These are phyloP conservation scores for Lathronympha strigana DNA, from an alignment of 2,888 invertebrate species.

Conservation along the genomic window DNA sequence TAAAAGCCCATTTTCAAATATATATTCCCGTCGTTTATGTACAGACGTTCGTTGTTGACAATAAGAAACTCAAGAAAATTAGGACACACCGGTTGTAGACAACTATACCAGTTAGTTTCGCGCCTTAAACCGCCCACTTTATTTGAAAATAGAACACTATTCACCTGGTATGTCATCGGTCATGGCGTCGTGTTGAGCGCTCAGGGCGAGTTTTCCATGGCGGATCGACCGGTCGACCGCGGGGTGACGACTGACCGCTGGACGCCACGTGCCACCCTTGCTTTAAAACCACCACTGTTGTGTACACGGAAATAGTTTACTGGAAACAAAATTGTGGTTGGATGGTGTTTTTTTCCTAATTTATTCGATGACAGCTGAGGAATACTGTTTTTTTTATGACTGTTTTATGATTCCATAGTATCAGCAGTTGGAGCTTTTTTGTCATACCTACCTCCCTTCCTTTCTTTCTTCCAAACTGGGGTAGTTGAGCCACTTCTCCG, in stretches of 20 bases:
- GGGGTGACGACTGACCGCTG: constrained; percentile 75
- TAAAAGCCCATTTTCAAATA: not conserved
- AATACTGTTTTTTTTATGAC: not conserved
- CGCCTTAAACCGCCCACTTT: not conserved
- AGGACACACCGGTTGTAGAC: not conserved
- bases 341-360: not conserved
- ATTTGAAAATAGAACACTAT: constrained; percentile 45
- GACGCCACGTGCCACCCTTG: constrained; percentile 63
- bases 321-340: constrained; percentile 48
- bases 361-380: too few species aligned
- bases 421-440: too few species aligned
- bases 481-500: too few species aligned
- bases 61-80: not conserved
- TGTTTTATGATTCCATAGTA: too few species aligned
- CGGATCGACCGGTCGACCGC: constrained; percentile 66
- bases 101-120: constrained; percentile 8
- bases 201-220: constrained; percentile 54
- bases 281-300: constrained; percentile 52
- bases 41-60: not conserved
- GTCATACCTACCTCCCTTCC: too few species aligned
- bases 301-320: constrained; percentile 50
- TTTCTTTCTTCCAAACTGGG: too few species aligned
- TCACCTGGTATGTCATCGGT: constrained; percentile 80
- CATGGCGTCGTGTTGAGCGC: constrained; percentile 55
- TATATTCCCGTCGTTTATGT: not conserved